These are phyloP conservation scores for Heterohyrax brucei DNA, from an alignment of 2,797 vertebrate species.

Conservation along the genomic window DNA sequence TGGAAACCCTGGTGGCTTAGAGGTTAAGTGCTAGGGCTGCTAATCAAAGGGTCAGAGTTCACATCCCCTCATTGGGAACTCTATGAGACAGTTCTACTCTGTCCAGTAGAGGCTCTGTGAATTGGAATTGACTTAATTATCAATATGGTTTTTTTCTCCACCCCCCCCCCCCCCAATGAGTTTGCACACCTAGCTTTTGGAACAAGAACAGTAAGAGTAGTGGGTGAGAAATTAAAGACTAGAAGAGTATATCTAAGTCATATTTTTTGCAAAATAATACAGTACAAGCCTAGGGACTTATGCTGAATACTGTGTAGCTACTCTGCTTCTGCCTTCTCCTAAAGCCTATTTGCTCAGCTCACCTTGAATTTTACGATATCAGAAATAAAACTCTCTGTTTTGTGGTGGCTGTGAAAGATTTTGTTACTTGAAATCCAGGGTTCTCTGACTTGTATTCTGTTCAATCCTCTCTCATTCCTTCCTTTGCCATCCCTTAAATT, in stretches of 20 bases:
- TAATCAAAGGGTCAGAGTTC: no score
- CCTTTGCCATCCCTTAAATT: background rate
- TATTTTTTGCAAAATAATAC: background rate
- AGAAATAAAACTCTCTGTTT: background rate
- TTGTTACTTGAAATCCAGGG: conserved; percentile 1
- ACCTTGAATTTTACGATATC: background rate
- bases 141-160: no score
- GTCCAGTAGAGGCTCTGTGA: no score
- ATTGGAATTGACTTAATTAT: no score
- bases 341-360: background rate
- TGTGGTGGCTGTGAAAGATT: background rate
- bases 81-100: no score
- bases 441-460: background rate
- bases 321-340: background rate
- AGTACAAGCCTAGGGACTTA: background rate
- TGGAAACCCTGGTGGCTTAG: no score
- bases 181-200: background rate
- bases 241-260: background rate
- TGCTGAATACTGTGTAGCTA: background rate
- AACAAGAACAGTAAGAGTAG: conserved; percentile 5
- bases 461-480: background rate
- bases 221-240: background rate
- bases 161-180: no score
- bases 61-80: no score
- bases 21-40: no score